Percentiles rank a stretch among this genome's conserved stretches.
Evolutionary conservation across 2,797 vertebrate genomes (phyloP).

Genomic region (Benthosema pterotum): DNA sequence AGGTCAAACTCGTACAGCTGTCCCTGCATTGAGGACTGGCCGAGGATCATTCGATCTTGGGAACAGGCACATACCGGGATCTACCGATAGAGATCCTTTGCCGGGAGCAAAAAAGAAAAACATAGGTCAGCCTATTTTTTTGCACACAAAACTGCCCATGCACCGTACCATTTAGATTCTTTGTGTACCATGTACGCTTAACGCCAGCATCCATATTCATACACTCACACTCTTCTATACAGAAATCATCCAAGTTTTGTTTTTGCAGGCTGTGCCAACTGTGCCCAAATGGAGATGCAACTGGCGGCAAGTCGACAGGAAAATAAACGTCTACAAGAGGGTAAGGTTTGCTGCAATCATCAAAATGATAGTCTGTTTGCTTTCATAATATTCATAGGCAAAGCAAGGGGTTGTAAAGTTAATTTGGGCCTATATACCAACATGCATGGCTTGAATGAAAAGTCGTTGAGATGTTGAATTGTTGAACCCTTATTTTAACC

Average conservation of each 20-base stretch:
- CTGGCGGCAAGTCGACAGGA: constrained; percentile 13
- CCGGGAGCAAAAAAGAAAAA: constrained; percentile 57
- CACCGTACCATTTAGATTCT: too few species aligned
- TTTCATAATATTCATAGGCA: too few species aligned
- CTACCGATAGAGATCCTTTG: constrained; percentile 37
- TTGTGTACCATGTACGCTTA: too few species aligned
- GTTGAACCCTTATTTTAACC: too few species aligned
- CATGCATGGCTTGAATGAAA: too few species aligned
- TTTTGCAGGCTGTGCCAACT: constrained; percentile 63
- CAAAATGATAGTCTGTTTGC: too few species aligned
- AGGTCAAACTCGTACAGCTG: constrained; percentile 25
- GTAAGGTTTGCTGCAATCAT: constrained; percentile 26
- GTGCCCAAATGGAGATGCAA: not conserved
- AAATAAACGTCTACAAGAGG: constrained; percentile 55
- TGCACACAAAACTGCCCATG: too few species aligned
- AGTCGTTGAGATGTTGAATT: too few species aligned
- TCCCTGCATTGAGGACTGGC: constrained; percentile 20
- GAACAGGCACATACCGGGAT: constrained; percentile 49
- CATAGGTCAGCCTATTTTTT: constrained; percentile 58
- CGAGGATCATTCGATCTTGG: constrained; percentile 9
- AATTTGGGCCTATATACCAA: too few species aligned
- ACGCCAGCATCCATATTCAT: too few species aligned
- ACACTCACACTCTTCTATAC: too few species aligned
- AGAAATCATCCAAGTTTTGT: not conserved
- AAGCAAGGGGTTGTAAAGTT: too few species aligned